Evolutionary conservation across 2,113 vertebrate species (phyloP).

Genomic region (Chelonoidis abingdonii): DNA sequence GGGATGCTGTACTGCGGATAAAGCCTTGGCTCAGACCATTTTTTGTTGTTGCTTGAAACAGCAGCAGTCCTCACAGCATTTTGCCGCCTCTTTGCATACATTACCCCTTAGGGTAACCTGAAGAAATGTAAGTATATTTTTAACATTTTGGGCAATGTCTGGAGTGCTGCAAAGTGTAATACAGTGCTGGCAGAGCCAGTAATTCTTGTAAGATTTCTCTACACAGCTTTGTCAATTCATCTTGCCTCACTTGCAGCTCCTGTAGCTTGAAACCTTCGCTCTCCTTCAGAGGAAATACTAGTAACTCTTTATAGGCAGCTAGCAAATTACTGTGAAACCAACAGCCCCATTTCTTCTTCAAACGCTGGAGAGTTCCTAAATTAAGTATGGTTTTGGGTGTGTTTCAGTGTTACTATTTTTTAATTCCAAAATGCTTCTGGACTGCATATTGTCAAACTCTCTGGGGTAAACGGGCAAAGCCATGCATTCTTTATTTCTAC

Average conservation of each 20-base stretch:
- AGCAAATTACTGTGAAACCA: not conserved
- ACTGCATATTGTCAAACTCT: not conserved
- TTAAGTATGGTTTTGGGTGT: not conserved
- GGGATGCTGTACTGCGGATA: fast-evolving
- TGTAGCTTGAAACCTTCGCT: not conserved
- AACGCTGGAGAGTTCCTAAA: not conserved
- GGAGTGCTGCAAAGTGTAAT: not conserved
- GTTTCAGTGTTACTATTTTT: not conserved
- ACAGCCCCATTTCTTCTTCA: not conserved
- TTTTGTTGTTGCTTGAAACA: not conserved
- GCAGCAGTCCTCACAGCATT: not conserved
- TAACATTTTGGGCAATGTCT: not conserved
- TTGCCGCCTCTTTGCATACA: fast-evolving
- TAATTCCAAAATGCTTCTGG: not conserved
- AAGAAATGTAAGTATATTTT: not conserved
- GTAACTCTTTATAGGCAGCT: not conserved
- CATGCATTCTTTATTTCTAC: not conserved
- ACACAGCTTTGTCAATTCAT: not conserved
- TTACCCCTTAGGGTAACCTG: not conserved
- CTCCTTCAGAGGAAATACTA: not conserved
- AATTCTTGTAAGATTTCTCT: not conserved
- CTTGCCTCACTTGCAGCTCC: not conserved
- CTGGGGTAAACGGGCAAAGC: not conserved
- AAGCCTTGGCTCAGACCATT: not conserved
- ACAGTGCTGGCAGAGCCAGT: not conserved